These are phyloP conservation scores for Cheiracanthium punctorium DNA, from an alignment of 2,888 invertebrate species.

Conservation along the genomic window DNA sequence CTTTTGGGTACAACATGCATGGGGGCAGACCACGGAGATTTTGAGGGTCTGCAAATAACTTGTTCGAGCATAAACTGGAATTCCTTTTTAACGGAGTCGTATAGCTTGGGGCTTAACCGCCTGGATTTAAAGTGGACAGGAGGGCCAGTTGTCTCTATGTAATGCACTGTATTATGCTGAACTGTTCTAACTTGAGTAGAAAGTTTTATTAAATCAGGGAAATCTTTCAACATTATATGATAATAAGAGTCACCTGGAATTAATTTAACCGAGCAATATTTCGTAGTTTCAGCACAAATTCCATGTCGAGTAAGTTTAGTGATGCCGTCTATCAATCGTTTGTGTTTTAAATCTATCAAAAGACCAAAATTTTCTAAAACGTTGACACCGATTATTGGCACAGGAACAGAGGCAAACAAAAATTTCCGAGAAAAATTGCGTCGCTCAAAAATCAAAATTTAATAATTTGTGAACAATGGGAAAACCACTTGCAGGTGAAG, in stretches of 20 bases:
- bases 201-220: background rate
- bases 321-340: too few relatives aligned
- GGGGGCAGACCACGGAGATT: background rate
- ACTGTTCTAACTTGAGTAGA: background rate
- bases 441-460: background rate
- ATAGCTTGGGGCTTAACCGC: background rate
- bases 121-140: conserved; percentile 12
- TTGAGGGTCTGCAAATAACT: background rate
- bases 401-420: background rate
- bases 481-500: background rate
- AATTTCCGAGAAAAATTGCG: background rate
- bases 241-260: background rate
- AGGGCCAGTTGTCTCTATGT: conserved; percentile 3
- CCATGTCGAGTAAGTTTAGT: too few relatives aligned
- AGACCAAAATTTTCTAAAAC: too few relatives aligned
- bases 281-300: too few relatives aligned
- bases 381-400: too few relatives aligned
- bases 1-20: conserved; percentile 11
- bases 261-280: conserved; percentile 7
- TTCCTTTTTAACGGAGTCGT: too few relatives aligned
- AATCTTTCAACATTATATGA: conserved; percentile 7
- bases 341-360: too few relatives aligned
- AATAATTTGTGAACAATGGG: conserved; percentile 5
- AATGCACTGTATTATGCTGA: background rate
- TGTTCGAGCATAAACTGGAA: background rate